These are phyloP conservation scores for Cordilura impudica DNA, from an alignment of 2,888 invertebrate genomes.

Conservation along the genomic window DNA sequence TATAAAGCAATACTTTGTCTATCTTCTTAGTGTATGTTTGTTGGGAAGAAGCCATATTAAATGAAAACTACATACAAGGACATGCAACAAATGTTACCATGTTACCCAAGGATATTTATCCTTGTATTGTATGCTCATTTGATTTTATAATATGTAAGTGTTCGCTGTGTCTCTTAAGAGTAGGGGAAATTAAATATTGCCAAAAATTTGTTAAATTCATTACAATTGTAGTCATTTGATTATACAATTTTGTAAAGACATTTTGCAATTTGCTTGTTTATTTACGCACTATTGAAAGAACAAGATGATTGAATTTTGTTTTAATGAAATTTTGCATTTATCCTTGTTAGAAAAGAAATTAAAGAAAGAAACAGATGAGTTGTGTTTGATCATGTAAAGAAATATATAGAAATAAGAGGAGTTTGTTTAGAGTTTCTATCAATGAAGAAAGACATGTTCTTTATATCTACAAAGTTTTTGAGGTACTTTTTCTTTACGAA, in stretches of 20 bases:
- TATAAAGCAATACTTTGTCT: background rate
- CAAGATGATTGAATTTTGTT: conserved; percentile 49
- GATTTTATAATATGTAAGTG: background rate
- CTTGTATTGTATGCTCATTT: background rate
- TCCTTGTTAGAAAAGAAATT: background rate
- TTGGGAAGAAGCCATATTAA: conserved; percentile 6
- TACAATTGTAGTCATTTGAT: conserved; percentile 15
- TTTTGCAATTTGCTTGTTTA: conserved; percentile 40
- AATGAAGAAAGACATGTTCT: no score
- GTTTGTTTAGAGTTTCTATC: no score
- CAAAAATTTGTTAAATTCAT: conserved; percentile 23
- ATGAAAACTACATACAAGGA: conserved; percentile 14
- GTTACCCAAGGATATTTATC: conserved; percentile 44
- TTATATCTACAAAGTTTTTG: no score
- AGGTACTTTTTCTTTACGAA: no score
- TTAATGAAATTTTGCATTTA: conserved; percentile 36
- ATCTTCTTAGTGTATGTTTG: background rate
- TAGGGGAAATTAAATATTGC: conserved; percentile 42
- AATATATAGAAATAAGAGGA: no score
- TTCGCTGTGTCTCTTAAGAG: background rate
- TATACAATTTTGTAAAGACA: background rate
- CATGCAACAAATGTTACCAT: conserved; percentile 24
- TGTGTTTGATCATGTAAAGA: background rate
- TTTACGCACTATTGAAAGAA: conserved; percentile 16
- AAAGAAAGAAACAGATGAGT: conserved; percentile 13